A percentile compares a stretch with the other conserved stretches of the same genome.
Conservation (phyloP, 1,140 invertebrate genomes). For the Mercenaria mercenaria region DNA sequence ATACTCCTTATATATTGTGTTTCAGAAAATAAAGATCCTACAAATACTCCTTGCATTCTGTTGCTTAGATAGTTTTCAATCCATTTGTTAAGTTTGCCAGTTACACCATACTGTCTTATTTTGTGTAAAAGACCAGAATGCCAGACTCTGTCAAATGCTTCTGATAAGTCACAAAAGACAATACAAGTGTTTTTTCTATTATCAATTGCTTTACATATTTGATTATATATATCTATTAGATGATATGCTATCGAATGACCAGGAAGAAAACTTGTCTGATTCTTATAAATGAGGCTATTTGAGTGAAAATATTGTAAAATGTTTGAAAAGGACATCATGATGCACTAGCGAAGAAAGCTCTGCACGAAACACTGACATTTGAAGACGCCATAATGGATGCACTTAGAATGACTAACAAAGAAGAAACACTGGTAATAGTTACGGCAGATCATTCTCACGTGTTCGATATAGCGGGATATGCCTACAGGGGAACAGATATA, state of each 20-base stretch:
- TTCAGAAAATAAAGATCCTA: not conserved
- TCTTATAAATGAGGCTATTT: slow-evolving; percentile 16
- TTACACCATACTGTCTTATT: not conserved
- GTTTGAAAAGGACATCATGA: slow-evolving; percentile 91
- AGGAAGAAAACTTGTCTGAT: slow-evolving; percentile 19
- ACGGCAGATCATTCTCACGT: slow-evolving; percentile 93
- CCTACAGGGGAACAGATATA: slow-evolving; percentile 82
- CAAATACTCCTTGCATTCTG: slow-evolving; percentile 16
- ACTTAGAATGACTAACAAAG: slow-evolving; percentile 87
- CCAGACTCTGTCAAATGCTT: slow-evolving; percentile 49
- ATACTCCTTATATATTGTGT: not conserved
- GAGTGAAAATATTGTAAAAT: slow-evolving; percentile 21
- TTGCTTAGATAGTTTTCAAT: not conserved
- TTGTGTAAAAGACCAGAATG: slow-evolving; percentile 2
- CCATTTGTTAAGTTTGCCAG: not conserved
- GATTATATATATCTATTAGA: slow-evolving; percentile 31
- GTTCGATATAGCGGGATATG: slow-evolving; percentile 83
- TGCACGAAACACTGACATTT: slow-evolving; percentile 92
- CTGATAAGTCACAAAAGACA: slow-evolving; percentile 21
- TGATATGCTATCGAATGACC: slow-evolving; percentile 25
- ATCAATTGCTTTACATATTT: slow-evolving; percentile 24
- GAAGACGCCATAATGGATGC: slow-evolving; percentile 91
- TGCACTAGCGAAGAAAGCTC: slow-evolving; percentile 91
- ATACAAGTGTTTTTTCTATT: slow-evolving; percentile 10
- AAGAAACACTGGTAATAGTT: slow-evolving; percentile 95